Evolutionary conservation across 2,113 vertebrate species (phyloP), one percentile per base, ranked within the genome.

Genomic region (Datnioides undecimradiatus): DNA sequence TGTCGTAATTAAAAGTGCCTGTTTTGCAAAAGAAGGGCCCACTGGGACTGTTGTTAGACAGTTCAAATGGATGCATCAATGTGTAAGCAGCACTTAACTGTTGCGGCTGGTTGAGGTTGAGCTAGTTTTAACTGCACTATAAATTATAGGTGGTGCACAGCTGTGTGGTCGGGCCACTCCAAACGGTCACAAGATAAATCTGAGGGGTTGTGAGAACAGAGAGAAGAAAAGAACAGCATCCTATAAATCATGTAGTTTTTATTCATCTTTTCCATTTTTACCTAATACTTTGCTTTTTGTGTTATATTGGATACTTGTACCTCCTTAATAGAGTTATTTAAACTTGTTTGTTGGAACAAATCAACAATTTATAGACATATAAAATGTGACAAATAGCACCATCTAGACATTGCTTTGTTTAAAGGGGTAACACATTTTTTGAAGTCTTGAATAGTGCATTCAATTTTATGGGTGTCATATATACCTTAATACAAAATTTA

Each of bases 1-100:
- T 70, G 45, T 19, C 55, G 31, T 41, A 31, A 49, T 67, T n/a
- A 21, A 17, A 54, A 25, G 6, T 10, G 9, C 4, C 17, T 0
- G 1, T 41, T 29, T 7, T 41, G 48, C 12, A 45, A 45, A 41
- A 46, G 8, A 34, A 16, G 11, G 29, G 29, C 2, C 3, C 34
- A 5, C 17, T 29, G 31, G 2, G 4, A 63, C 5, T 11, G 38
- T 59, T n/a, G 46, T 48, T 65, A 33, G 9, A 46, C 29, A 8
- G 0, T 48, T 62, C 6, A 51, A 65, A 40, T 45, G 2, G 11
- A 33, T 40, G 19, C 23, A 58, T 68, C 8, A 51, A 16, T 40
- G 58, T 54, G 4, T 34, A 54, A 54, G n/a, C 51, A 57, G 38
- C 36, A 38, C 23, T 70, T 27, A n/a, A 79, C n/a, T 17, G 17